Base-by-base conservation (phyloP, 1,140 invertebrate genomes). In the Chrysomallon squamiferum region DNA sequence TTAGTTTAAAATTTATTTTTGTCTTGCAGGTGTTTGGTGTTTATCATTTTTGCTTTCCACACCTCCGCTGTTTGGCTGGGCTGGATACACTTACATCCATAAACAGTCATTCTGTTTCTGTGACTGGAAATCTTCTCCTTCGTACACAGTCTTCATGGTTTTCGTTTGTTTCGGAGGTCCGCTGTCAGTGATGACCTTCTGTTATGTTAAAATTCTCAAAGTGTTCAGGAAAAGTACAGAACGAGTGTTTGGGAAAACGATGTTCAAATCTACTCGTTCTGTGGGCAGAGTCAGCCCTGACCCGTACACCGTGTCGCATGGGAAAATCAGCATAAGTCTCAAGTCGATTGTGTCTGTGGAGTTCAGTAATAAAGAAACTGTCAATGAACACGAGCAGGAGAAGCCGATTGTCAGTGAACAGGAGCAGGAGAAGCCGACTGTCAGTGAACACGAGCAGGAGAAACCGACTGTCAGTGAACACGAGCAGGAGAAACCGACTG, bases 81-180 rank as follows among this genome's bases (percentile, higher is more conserved):
- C 67, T 18, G 49, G 30, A 13, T 76, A 76, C 57, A 61, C 33
- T 13, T 76, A 65, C 43, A 57, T 76, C 11, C 56, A 57, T 5
- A 50, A 41, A 18, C 75, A 76, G 41, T 74, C 70, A 6, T 71
- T 72, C 50, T 76, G 75, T 41, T 76, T 76, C 66, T 74, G 75
- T 57, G 43, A 74, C 13, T 76, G 75, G 75, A 62, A 54, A 13
- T 29, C 60, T 13, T 62, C 66, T 1, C 49, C 61, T 13, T 74
- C 72, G 11, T 76, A 72, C 47, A 74, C 75, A 13, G 66, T 74
- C 57, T 76, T 76, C 64, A 76, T 76, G 75, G 68, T 76, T 27
- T 59, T 59, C 11, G 57, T 66, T 2, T 76, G 75, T 60, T 76
- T 76, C 57, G 72, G 75, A n/a, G 66, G 62, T 9, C 75, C 75